Conservation (phyloP, 1,140 invertebrate species). For the Pissodes strobi region DNA sequence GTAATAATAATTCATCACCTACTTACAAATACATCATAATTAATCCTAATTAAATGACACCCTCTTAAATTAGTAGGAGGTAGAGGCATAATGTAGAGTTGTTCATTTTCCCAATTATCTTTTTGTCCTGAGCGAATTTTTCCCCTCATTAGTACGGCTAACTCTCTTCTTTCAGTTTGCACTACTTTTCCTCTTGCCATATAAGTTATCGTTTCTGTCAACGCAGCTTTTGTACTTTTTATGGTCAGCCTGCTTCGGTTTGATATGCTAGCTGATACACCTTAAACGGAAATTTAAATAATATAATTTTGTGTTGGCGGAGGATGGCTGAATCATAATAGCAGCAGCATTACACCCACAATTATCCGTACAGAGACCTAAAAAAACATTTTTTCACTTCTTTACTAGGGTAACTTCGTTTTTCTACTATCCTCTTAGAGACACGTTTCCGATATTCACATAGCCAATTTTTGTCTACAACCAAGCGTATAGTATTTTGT, state of each 20-base stretch:
- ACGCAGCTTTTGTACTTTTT: conserved; percentile 73
- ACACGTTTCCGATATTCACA: no score
- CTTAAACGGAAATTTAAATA: conserved; percentile 33
- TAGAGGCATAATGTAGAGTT: conserved; percentile 90
- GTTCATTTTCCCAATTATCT: conserved; percentile 88
- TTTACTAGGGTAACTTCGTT: no score
- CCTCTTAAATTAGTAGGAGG: conserved; percentile 95
- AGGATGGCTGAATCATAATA: neutral
- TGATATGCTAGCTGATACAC: conserved; percentile 76
- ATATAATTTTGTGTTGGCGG: neutral
- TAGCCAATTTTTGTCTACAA: no score
- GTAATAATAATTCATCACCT: no score
- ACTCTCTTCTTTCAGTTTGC: conserved; percentile 83
- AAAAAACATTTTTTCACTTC: no score
- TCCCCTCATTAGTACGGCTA: conserved; percentile 79
- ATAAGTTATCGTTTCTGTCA: conserved; percentile 91
- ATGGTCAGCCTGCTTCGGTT: conserved; percentile 83
- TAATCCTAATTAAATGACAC: conserved; percentile 91
- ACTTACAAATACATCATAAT: conserved; percentile 95
- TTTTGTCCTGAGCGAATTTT: conserved; percentile 81
- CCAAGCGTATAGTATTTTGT: no score
- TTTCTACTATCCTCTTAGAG: no score
- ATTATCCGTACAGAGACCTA: neutral
- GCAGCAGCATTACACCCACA: neutral
- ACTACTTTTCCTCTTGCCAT: conserved; percentile 83